These are phyloP conservation scores for Ophioninae sp. DNA, from an alignment of 2,888 invertebrate genomes.

Conservation along the genomic window DNA sequence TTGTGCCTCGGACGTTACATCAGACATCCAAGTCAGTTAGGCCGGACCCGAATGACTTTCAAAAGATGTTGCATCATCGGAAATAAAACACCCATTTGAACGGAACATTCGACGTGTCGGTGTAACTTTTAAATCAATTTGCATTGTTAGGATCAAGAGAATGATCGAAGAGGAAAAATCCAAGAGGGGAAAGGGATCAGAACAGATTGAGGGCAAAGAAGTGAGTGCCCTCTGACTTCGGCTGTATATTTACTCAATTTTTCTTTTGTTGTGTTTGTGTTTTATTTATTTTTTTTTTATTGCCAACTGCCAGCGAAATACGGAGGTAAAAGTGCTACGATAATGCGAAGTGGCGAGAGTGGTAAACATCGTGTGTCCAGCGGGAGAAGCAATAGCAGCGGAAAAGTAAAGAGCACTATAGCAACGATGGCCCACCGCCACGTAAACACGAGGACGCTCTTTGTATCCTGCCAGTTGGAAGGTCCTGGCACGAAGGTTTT, in stretches of 20 bases:
- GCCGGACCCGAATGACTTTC: too few relatives aligned
- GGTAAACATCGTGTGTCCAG: slow-evolving; percentile 49
- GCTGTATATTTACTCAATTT: background rate
- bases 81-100: too few relatives aligned
- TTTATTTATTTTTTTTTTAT: slow-evolving; percentile 17
- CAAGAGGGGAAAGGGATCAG: background rate
- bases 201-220: slow-evolving; percentile 11
- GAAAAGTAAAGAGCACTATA: slow-evolving; percentile 27
- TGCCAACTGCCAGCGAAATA: slow-evolving; percentile 52
- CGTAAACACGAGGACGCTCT: slow-evolving; percentile 63
- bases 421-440: slow-evolving; percentile 33
- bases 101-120: too few relatives aligned
- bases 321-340: slow-evolving; percentile 59
- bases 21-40: too few relatives aligned
- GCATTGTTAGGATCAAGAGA: too few relatives aligned
- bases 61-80: too few relatives aligned
- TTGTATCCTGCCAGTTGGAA: slow-evolving; percentile 48
- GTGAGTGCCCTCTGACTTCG: slow-evolving; percentile 1
- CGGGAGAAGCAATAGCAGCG: slow-evolving; percentile 34
- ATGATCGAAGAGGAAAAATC: background rate
- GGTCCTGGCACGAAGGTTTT: slow-evolving; percentile 33
- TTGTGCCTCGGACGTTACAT: too few relatives aligned
- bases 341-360: slow-evolving; percentile 51
- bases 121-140: too few relatives aligned
- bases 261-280: background rate